phyloP scores from a whole-genome alignment of 2,113 vertebrate genomes.

The Prionailurus viverrinus region DNA sequence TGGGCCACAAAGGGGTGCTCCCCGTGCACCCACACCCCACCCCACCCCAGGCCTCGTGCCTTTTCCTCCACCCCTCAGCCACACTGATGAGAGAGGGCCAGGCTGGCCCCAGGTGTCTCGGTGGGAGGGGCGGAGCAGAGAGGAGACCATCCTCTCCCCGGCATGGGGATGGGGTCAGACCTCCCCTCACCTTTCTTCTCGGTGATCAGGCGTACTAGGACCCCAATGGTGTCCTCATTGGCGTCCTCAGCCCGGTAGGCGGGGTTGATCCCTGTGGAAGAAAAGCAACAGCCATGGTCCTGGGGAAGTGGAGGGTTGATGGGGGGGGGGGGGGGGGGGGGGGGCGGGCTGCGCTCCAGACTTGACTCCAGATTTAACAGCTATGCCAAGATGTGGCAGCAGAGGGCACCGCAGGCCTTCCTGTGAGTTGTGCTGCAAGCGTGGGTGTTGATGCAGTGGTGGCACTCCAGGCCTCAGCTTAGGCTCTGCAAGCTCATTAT shows the following conservation, averaged over 20 bases:
- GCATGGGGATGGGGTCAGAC: background rate
- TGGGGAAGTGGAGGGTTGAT: background rate
- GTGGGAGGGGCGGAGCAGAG: background rate
- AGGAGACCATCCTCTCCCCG: background rate
- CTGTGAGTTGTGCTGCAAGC: background rate
- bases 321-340: background rate
- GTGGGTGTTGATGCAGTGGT: rapidly evolving
- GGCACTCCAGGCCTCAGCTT: background rate
- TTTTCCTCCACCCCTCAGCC: background rate
- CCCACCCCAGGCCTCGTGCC: background rate
- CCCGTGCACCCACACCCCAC: background rate
- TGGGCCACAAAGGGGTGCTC: background rate
- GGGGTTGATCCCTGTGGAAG: slow-evolving; percentile 87
- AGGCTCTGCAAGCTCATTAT: background rate
- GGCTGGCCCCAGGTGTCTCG: rapidly evolving
- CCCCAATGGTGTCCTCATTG: slow-evolving; percentile 97
- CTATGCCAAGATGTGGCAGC: slow-evolving; percentile 31
- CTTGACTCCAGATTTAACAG: background rate
- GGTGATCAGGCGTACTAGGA: slow-evolving; percentile 95
- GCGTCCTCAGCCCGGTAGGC: slow-evolving; percentile 92
- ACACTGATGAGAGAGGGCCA: background rate
- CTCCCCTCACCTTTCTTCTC: slow-evolving; percentile 94
- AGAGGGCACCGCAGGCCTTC: slow-evolving; percentile 61
- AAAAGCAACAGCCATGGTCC: background rate
- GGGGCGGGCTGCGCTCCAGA: background rate